phyloP scores from a whole-genome alignment of 2,888 invertebrate genomes.

The Allacma fusca region DNA sequence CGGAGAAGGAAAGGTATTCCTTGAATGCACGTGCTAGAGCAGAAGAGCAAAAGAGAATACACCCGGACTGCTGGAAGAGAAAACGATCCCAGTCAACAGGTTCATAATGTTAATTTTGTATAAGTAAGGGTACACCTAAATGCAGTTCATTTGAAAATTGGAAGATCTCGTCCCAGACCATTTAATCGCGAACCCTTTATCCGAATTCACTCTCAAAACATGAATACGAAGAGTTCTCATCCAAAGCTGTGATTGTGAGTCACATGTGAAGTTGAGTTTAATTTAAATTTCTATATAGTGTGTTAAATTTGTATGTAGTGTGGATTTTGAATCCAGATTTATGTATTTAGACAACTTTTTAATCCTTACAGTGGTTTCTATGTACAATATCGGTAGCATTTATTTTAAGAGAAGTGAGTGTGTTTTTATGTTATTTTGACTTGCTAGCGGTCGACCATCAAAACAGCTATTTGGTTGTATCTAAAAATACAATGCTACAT shows the following conservation, averaged over 20 bases:
- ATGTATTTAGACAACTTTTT: background rate
- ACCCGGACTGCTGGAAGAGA: conserved; percentile 69
- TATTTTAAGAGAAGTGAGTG: background rate
- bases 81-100: conserved; percentile 64
- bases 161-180: conserved; percentile 7
- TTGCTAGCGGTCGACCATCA: background rate
- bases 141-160: conserved; percentile 22
- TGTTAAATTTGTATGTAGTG: background rate
- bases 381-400: conserved; percentile 1
- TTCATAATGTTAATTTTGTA: conserved; percentile 46
- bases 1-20: conserved; percentile 64
- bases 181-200: background rate
- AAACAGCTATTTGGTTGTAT: too few relatives aligned
- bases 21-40: conserved; percentile 65
- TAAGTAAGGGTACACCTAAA: conserved; percentile 14
- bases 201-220: background rate
- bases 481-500: too few relatives aligned
- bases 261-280: conserved; percentile 23
- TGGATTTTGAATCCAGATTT: background rate
- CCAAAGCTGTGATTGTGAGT: conserved; percentile 30
- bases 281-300: background rate
- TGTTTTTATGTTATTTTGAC: background rate
- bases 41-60: conserved; percentile 66
- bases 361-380: background rate
- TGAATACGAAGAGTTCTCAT: background rate